Conservation (phyloP, 2,797 vertebrate species). For the Psittacula derbiana region DNA sequence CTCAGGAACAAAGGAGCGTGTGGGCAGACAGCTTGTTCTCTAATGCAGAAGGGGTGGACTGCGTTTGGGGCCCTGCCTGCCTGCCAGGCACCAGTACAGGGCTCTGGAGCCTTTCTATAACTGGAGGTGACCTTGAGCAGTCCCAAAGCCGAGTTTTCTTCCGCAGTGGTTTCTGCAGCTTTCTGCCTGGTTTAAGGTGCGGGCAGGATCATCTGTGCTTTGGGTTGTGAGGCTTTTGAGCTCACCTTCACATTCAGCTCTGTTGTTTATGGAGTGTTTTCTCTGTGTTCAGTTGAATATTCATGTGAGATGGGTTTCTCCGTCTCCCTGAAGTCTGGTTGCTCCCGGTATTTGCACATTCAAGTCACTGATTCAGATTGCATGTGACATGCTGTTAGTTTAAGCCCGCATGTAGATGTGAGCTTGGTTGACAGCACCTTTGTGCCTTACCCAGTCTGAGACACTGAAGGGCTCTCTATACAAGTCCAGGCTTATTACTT, state of each 20-base stretch:
- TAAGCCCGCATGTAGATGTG: background rate
- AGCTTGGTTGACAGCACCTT: constrained; percentile 22
- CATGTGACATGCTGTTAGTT: background rate
- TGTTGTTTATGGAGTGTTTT: background rate
- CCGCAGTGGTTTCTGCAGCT: background rate
- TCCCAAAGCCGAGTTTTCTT: background rate
- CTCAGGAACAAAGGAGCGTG: background rate
- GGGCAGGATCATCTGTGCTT: accelerated
- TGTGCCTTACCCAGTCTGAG: background rate
- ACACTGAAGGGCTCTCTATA: background rate
- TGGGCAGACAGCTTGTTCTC: constrained; percentile 2
- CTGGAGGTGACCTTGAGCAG: background rate
- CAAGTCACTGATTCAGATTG: constrained; percentile 3
- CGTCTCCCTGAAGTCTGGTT: background rate
- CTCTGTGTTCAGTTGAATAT: background rate
- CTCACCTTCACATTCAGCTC: background rate
- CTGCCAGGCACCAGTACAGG: background rate
- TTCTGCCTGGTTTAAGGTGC: background rate
- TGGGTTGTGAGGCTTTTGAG: background rate
- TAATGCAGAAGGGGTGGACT: background rate
- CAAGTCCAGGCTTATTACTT: background rate
- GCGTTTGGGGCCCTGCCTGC: background rate
- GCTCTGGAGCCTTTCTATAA: background rate
- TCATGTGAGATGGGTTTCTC: background rate
- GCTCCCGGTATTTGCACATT: background rate